Evolutionary conservation across 2,888 invertebrate genomes (phyloP).

Genomic region (Pristionchus exspectatus): DNA sequence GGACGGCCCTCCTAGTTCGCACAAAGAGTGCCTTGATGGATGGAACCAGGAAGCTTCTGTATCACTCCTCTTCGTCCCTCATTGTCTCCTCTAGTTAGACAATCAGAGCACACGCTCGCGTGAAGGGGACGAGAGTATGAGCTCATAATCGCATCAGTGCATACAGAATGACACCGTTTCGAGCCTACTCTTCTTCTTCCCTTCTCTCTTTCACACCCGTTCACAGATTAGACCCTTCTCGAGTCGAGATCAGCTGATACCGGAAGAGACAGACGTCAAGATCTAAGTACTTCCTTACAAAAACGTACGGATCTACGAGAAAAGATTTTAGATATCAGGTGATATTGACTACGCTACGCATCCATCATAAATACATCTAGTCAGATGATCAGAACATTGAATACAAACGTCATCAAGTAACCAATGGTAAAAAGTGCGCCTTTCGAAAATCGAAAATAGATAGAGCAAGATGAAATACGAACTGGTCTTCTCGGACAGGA

Average conservation of each 20-base stretch:
- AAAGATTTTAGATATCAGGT: neutral
- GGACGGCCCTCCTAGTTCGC: neutral
- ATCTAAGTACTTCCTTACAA: neutral
- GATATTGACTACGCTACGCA: neutral
- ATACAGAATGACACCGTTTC: conserved; percentile 44
- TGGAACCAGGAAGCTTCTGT: conserved; percentile 35
- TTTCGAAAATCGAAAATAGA: neutral
- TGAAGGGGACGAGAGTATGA: conserved; percentile 4
- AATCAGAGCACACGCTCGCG: neutral
- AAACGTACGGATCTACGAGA: neutral
- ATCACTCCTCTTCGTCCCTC: conserved; percentile 5
- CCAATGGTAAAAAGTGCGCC: neutral
- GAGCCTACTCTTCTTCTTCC: neutral
- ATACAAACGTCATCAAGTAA: neutral
- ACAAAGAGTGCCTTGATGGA: neutral
- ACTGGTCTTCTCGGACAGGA: neutral
- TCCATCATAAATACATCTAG: neutral
- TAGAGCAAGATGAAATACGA: neutral
- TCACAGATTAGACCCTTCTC: neutral
- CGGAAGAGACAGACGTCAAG: neutral
- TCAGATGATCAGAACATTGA: neutral
- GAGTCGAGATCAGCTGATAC: conserved; percentile 29
- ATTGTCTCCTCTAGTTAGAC: conserved; percentile 5
- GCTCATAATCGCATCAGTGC: conserved; percentile 45
- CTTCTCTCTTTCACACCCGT: conserved; percentile 22